Evolutionary conservation across 2,888 invertebrate species (phyloP), one percentile per base, ranked within the genome.

Genomic region (Coleophora deauratella): DNA sequence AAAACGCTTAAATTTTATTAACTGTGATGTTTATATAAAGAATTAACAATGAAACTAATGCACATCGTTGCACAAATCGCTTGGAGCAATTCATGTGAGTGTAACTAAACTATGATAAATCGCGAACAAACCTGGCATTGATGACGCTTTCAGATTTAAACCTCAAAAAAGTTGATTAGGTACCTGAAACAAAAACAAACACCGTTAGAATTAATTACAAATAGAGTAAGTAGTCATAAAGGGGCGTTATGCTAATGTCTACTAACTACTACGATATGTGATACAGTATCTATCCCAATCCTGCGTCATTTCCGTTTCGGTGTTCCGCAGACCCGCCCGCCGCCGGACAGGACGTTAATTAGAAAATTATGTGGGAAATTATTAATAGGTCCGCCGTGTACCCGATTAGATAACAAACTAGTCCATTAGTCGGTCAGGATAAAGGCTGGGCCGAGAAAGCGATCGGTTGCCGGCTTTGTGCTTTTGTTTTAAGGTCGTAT

Each of bases 401-500:
- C 57, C 71, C 78, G 81, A 82, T 82, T 82, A 84, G 81, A 82
- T 82, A 82, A 81, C 81, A 81, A 81, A 82, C 79, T 82, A 81
- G 81, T 80, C 78, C 78, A 81, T 82, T 81, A 80, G 78, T 68
- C 62, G 70, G 66, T 65, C 66, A 66, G 74, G 74, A 71, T 71
- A 72, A 66, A 63, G 67, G 55, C 55, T 57, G 53, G 44, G 49
- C 63, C 50, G 55, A 62, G 52, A 69, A 54, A 51, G 47, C 59
- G 50, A 54, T 72, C 44, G 42, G 77, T 65, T 64, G 77, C 73
- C 49, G 54, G 74, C 42, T 64, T 64, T 73, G 50, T 50, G 47
- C 61, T 62, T 47, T 47, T 11, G 31, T 21, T 21, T 21, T 21
- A 21, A 21, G 21, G 21, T 21, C 21, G 21, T 4, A 4, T 21